phyloP scores from a whole-genome alignment of 2,888 invertebrate species.

The Aphidius colemani region DNA sequence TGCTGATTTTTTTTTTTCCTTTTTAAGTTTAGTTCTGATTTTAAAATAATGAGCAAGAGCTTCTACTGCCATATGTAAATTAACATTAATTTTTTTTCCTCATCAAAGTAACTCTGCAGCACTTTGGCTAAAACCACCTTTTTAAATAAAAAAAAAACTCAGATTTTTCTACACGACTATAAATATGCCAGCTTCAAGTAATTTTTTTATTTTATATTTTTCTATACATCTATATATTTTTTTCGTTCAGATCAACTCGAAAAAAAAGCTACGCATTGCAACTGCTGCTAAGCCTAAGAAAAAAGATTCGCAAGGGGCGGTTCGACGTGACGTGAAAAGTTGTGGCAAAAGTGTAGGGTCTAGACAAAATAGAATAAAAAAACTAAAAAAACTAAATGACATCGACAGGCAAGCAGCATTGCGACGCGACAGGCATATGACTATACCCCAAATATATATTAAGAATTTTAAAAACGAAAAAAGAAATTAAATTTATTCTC shows the following conservation, averaged over 20 bases:
- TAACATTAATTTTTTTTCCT: too few relatives aligned
- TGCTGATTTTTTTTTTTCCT: too few relatives aligned
- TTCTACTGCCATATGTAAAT: too few relatives aligned
- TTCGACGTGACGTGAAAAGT: constrained; percentile 32
- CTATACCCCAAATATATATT: neutral
- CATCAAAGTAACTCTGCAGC: too few relatives aligned
- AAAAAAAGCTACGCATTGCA: neutral
- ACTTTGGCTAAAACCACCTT: too few relatives aligned
- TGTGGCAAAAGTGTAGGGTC: constrained; percentile 19
- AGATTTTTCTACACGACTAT: constrained; percentile 40
- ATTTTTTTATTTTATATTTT: constrained; percentile 15
- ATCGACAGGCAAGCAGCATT: too few relatives aligned
- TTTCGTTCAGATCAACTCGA: constrained; percentile 19
- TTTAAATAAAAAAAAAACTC: neutral
- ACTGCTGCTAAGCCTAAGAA: neutral
- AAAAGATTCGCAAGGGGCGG: neutral
- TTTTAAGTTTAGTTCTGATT: too few relatives aligned
- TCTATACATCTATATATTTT: constrained; percentile 12
- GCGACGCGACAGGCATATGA: too few relatives aligned
- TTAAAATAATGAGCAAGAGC: too few relatives aligned
- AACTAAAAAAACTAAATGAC: neutral
- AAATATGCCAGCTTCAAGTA: constrained; percentile 38
- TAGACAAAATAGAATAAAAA: constrained; percentile 34
- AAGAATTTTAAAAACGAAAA: neutral
- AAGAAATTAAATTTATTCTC: too few relatives aligned